Conservation (phyloP, 1,140 invertebrate species). For the Samia ricini region DNA sequence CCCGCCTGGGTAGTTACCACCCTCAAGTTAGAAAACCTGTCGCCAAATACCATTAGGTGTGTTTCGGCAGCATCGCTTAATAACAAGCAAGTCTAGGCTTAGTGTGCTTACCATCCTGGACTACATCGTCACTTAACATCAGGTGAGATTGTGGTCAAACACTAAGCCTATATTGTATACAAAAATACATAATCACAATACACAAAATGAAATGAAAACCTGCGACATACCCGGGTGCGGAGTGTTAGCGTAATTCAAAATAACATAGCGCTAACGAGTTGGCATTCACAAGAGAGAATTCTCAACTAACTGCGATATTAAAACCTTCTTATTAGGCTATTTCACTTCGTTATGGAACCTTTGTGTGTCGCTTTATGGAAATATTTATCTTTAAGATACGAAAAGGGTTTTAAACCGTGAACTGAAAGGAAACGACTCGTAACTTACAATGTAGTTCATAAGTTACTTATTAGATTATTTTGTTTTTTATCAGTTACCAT, state of each 20-base stretch:
- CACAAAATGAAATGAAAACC: slow-evolving; percentile 17
- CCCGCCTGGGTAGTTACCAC: too few species aligned
- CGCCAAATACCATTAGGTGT: too few species aligned
- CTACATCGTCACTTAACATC: too few species aligned
- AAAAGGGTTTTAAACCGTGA: neutral
- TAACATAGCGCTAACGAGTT: slow-evolving; percentile 69
- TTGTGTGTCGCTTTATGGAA: slow-evolving; percentile 35
- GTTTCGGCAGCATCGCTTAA: too few species aligned
- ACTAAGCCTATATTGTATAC: too few species aligned
- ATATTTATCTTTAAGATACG: slow-evolving; percentile 30
- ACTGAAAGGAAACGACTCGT: neutral
- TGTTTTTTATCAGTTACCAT: neutral
- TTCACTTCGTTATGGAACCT: slow-evolving; percentile 63
- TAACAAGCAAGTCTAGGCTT: too few species aligned
- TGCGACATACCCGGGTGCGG: slow-evolving; percentile 29
- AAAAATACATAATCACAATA: too few species aligned
- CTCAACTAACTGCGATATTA: slow-evolving; percentile 70
- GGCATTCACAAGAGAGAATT: slow-evolving; percentile 66
- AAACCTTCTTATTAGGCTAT: slow-evolving; percentile 73
- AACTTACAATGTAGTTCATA: neutral
- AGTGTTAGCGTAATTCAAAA: slow-evolving; percentile 57
- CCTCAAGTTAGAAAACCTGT: too few species aligned
- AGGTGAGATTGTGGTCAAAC: too few species aligned
- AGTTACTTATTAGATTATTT: neutral
- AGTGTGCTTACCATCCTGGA: too few species aligned